Evolutionary conservation across 2,113 vertebrate genomes (phyloP), one percentile per base, ranked within the genome.

Genomic region (Clarias batrachus): DNA sequence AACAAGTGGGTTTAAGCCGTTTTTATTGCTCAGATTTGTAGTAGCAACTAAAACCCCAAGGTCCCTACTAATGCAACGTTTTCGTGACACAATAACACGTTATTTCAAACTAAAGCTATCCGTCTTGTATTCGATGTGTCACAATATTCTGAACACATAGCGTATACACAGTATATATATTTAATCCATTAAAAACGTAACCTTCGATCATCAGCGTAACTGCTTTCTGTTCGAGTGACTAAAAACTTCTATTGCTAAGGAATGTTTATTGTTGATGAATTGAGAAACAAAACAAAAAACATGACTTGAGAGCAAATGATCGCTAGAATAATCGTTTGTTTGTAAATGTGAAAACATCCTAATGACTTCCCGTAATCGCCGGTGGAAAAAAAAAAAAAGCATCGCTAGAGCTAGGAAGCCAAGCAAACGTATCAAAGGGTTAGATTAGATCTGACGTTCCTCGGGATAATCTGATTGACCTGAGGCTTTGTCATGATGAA

Each of bases 1-100:
- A 87, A 81, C 76, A 83, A 89, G 62, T 60, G 66, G 16, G 48
- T 80, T 56, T 13, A 81, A 54, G 48, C 25, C 3, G 60, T 70
- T 81, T 57, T 60, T 60, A 60, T 62, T 62, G 23, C 60, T 68
- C 57, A 8, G 11, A 65, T 82, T 59, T 37, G 25, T 48, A 82
- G 25, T 8, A 27, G 41, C 81, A 68, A 21, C 81, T 52, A 83
- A 70, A 83, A 54, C 25, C n/a, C 48, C 48, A 30, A 70, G 81
- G 63, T 68, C 81, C 56, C 41, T 33, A 41, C 63, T 83, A 30
- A 66, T 54, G 27, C 41, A 30, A 68, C 62, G 17, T 52, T 62
- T 82, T 68, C n/a, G 60, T 65, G 37, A 54, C 27, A 82, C 41
- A 68, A 65, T 68, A 66, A 27, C 37, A 65, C 13, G 5, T 3